Conservation (phyloP, 2,888 invertebrate species). For the Hypercompe scribonia region DNA sequence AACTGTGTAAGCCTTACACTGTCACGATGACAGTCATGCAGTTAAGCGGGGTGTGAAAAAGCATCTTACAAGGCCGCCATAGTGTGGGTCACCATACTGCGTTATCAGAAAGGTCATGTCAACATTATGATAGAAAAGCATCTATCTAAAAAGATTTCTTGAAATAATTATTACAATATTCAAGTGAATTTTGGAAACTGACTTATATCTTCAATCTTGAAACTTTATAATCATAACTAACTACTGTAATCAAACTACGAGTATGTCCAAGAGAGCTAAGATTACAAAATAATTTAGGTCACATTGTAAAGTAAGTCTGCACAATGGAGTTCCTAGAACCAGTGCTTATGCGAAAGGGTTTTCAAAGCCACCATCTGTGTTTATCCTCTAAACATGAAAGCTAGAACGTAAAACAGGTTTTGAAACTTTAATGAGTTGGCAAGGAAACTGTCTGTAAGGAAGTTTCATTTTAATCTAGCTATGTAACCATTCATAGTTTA, state of each 20-base stretch:
- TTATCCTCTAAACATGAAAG: conserved; percentile 11
- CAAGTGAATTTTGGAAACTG: not conserved
- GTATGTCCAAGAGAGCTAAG: not conserved
- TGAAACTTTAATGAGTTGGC: conserved; percentile 17
- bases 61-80: too few relatives aligned
- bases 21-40: too few relatives aligned
- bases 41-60: too few relatives aligned
- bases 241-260: too few relatives aligned
- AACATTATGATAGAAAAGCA: too few relatives aligned
- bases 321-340: not conserved
- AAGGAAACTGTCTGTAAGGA: conserved; percentile 4
- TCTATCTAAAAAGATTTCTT: too few relatives aligned
- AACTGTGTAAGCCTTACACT: too few relatives aligned
- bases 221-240: not conserved
- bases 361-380: conserved; percentile 3
- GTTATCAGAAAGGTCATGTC: too few relatives aligned
- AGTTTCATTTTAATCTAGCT: not conserved
- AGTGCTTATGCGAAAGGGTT: not conserved
- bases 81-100: too few relatives aligned
- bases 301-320: not conserved
- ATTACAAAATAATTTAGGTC: not conserved
- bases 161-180: not conserved
- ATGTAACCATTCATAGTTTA: not conserved
- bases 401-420: conserved; percentile 5
- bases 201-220: not conserved